Evolutionary conservation across 2,797 vertebrate genomes (phyloP).

Genomic region (Ptychadena robeensis): DNA sequence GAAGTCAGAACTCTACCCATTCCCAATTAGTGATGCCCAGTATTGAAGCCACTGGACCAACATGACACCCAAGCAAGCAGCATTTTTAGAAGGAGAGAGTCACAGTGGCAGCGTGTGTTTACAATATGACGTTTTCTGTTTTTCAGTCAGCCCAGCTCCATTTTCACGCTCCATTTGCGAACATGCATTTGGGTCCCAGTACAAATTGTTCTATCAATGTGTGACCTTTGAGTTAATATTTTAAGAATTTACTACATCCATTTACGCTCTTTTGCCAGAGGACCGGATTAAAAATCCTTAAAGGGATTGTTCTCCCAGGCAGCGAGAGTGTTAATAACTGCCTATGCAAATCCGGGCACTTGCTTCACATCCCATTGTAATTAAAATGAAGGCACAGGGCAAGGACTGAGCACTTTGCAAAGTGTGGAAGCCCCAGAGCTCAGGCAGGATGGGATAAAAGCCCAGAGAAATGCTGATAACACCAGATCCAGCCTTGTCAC

Average conservation of each 20-base stretch:
- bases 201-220: not conserved
- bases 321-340: slow-evolving; percentile 39
- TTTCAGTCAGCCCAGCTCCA: not conserved
- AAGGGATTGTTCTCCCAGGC: not conserved
- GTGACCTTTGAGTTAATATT: slow-evolving; percentile 18
- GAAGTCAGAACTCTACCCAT: no score
- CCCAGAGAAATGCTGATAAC: slow-evolving; percentile 58
- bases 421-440: slow-evolving; percentile 47
- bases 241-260: not conserved
- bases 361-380: slow-evolving; percentile 57
- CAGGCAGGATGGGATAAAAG: slow-evolving; percentile 49
- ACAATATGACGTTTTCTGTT: not conserved
- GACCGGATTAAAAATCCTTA: not conserved
- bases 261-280: slow-evolving; percentile 3
- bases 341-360: slow-evolving; percentile 51
- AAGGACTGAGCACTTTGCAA: slow-evolving; percentile 50
- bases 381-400: slow-evolving; percentile 59
- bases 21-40: no score
- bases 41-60: no score
- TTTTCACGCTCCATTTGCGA: not conserved
- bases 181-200: not conserved
- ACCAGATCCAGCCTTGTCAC: slow-evolving; percentile 53
- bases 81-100: not conserved
- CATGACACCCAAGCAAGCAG: not conserved
- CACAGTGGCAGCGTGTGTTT: not conserved